Evolutionary conservation across 53 echinoderm and acorn worm species (phyloP).

Genomic region (Zoroaster sp.): DNA sequence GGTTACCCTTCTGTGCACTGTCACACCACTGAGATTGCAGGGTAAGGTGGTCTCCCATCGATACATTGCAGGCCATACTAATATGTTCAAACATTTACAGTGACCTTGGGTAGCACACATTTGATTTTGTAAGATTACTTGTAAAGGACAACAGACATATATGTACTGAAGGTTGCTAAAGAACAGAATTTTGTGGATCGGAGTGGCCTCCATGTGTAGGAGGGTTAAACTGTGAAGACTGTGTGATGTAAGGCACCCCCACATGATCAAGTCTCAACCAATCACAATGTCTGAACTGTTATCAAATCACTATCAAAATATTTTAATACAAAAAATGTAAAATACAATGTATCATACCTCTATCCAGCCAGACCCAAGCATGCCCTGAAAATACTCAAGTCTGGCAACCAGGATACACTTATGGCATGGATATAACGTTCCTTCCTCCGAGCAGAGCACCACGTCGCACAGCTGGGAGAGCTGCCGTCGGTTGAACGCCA

Average conservation of each 20-base stretch:
- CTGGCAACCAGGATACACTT: conserved; percentile 92
- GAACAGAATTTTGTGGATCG: background rate
- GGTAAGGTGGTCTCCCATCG: no score
- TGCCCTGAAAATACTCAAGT: conserved; percentile 94
- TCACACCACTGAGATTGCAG: no score
- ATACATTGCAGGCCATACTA: no score
- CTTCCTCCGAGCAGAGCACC: conserved; percentile 78
- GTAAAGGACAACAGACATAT: no score
- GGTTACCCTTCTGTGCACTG: no score
- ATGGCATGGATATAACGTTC: conserved; percentile 71
- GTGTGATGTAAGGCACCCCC: no score
- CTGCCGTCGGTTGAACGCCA: conserved; percentile 60
- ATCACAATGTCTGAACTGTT: no score
- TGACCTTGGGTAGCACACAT: no score
- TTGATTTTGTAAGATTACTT: no score
- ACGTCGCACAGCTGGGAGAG: conserved; percentile 72
- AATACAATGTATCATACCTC: conserved; percentile 57
- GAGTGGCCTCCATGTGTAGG: background rate
- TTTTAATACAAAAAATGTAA: background rate
- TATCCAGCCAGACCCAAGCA: conserved; percentile 96
- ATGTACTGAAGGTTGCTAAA: background rate
- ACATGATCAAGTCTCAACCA: no score
- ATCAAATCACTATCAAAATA: background rate
- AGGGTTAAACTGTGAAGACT: background rate
- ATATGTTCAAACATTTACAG: no score